Percentiles rank a stretch among this genome's conserved stretches.
phyloP scores from a whole-genome alignment of 2,113 vertebrate genomes.

The Romanogobio albipinnatus region DNA sequence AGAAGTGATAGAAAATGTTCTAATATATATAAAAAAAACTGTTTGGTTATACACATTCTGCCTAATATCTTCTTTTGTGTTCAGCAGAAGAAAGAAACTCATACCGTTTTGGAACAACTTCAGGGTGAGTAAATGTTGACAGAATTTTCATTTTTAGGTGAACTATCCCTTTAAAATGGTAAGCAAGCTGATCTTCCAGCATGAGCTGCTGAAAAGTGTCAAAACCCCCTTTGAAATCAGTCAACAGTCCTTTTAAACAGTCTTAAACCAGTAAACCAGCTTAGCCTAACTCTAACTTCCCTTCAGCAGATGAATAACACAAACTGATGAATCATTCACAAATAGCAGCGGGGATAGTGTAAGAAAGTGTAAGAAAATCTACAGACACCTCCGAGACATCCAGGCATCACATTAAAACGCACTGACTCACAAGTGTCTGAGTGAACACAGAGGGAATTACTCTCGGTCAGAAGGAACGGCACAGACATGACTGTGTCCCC shows the following conservation, averaged over 20 bases:
- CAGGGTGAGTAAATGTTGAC: too few relatives aligned
- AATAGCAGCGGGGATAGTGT: not conserved
- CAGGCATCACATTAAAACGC: not conserved
- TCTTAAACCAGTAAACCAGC: not conserved
- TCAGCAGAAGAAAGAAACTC: too few relatives aligned
- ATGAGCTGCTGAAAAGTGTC: not conserved
- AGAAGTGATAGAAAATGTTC: not conserved
- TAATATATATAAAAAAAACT: too few relatives aligned
- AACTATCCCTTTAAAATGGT: not conserved
- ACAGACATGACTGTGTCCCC: slow-evolving; percentile 18
- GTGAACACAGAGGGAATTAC: not conserved
- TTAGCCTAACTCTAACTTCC: too few relatives aligned
- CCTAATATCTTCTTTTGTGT: too few relatives aligned
- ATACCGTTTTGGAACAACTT: too few relatives aligned
- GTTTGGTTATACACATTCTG: too few relatives aligned
- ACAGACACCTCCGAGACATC: not conserved
- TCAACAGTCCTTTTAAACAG: not conserved
- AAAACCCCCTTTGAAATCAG: not conserved
- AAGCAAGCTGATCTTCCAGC: not conserved
- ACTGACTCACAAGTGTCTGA: slow-evolving; percentile 19
- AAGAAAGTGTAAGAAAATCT: slow-evolving; percentile 4
- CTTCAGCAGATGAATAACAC: not conserved
- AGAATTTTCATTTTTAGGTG: too few relatives aligned
- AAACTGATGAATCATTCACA: not conserved
- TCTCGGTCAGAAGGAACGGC: not conserved